phyloP scores from a whole-genome alignment of 2,888 invertebrate species.

The Spatulosminthurus flaviceps region DNA sequence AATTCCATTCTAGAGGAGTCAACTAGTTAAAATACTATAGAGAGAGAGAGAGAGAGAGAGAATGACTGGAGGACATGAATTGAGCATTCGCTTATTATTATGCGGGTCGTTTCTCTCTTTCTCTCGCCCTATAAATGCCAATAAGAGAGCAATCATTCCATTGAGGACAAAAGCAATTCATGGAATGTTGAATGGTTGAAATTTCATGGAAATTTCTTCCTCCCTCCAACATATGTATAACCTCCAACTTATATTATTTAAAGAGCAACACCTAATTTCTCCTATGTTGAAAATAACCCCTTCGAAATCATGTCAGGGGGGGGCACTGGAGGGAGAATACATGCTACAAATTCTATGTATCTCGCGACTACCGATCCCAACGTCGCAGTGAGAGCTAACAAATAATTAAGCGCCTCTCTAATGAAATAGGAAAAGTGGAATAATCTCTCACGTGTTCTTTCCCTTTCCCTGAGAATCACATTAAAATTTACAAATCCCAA shows the following conservation, averaged over 20 bases:
- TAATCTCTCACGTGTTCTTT: too few species aligned
- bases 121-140: constrained; percentile 42
- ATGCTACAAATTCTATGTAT: too few species aligned
- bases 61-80: constrained; percentile 27
- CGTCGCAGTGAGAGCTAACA: too few species aligned
- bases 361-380: too few species aligned
- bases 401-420: too few species aligned
- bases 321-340: too few species aligned
- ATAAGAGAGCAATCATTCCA: constrained; percentile 41
- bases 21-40: constrained; percentile 26
- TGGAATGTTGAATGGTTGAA: background rate
- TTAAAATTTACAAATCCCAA: too few species aligned
- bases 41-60: too few species aligned
- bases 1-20: constrained; percentile 12
- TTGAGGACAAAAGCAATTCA: constrained; percentile 30
- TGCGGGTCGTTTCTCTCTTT: constrained; percentile 41
- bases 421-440: too few species aligned
- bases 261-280: background rate
- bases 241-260: background rate
- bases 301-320: too few species aligned
- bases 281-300: too few species aligned
- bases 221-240: background rate
- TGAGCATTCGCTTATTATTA: constrained; percentile 40
- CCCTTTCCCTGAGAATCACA: too few species aligned
- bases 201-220: constrained; percentile 6